These are phyloP conservation scores for Drosophila nr. perissopoda DNA, from an alignment of 2,888 invertebrate genomes.

Conservation along the genomic window DNA sequence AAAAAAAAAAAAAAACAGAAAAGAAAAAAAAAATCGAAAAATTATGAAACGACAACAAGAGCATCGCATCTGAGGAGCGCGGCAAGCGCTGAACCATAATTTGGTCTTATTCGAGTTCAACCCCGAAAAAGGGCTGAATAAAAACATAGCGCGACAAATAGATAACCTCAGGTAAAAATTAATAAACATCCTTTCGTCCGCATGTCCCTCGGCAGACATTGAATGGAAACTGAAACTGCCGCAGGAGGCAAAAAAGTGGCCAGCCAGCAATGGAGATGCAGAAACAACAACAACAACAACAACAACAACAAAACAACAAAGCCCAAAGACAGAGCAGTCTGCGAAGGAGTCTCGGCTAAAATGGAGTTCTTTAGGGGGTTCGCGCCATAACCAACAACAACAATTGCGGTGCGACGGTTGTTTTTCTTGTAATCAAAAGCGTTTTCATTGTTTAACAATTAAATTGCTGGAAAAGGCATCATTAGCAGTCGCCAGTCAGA, in stretches of 20 bases:
- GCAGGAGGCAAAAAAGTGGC: slow-evolving; percentile 34
- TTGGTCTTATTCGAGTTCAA: slow-evolving; percentile 44
- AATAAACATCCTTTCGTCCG: slow-evolving; percentile 67
- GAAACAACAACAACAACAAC: slow-evolving; percentile 51
- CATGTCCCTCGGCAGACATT: slow-evolving; percentile 16
- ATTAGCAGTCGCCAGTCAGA: slow-evolving; percentile 65
- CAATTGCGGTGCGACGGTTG: slow-evolving; percentile 51
- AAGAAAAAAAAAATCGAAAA: slow-evolving; percentile 1
- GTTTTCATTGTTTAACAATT: slow-evolving; percentile 81
- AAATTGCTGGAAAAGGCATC: slow-evolving; percentile 81
- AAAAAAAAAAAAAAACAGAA: slow-evolving; percentile 32
- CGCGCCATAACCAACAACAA: slow-evolving; percentile 18
- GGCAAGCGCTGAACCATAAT: slow-evolving; percentile 18
- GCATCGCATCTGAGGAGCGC: slow-evolving; percentile 4
- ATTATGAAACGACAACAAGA: slow-evolving; percentile 25
- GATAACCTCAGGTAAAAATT: slow-evolving; percentile 81
- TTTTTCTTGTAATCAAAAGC: slow-evolving; percentile 79
- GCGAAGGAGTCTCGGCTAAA: not conserved
- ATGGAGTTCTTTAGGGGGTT: slow-evolving; percentile 9
- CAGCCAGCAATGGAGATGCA: slow-evolving; percentile 3
- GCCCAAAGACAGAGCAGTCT: not conserved
- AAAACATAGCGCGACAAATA: slow-evolving; percentile 76
- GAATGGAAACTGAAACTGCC: slow-evolving; percentile 28
- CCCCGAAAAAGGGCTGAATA: slow-evolving; percentile 61
- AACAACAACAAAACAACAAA: slow-evolving; percentile 21